Evolutionary conservation across 2,113 vertebrate genomes (phyloP).

Genomic region (Trachemys scripta): DNA sequence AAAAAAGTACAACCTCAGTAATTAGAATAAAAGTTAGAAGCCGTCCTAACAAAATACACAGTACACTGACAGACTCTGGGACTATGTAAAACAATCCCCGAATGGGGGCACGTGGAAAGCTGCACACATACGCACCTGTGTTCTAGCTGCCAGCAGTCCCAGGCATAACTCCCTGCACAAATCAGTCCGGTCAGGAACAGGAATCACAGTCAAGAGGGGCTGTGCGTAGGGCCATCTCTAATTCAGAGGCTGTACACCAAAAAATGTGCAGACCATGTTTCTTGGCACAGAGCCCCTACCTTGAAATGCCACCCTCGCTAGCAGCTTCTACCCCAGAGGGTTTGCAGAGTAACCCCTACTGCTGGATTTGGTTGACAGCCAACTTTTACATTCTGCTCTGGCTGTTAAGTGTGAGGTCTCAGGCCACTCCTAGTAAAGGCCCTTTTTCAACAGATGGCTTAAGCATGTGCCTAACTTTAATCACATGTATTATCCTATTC

Average conservation of each 20-base stretch:
- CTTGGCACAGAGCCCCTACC: not conserved
- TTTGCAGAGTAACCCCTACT: too few relatives aligned
- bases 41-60: too few relatives aligned
- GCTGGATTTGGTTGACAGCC: not conserved
- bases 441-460: not conserved
- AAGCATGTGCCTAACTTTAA: not conserved
- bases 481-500: not conserved
- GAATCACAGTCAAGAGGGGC: not conserved
- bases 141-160: not conserved
- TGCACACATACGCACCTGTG: not conserved
- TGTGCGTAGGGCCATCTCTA: not conserved
- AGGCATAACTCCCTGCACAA: not conserved
- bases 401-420: not conserved
- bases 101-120: not conserved
- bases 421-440: not conserved
- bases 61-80: not conserved
- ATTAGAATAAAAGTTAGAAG: not conserved
- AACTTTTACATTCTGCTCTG: not conserved
- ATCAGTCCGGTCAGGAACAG: not conserved
- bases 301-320: not conserved
- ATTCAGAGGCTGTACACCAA: not conserved
- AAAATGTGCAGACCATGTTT: not conserved
- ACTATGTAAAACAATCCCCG: fast-evolving
- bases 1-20: fast-evolving
- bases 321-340: not conserved